A percentile compares a stretch with the other conserved stretches of the same genome.
Conservation (phyloP, 2,888 invertebrate species). For the Macrophya alboannulata region DNA sequence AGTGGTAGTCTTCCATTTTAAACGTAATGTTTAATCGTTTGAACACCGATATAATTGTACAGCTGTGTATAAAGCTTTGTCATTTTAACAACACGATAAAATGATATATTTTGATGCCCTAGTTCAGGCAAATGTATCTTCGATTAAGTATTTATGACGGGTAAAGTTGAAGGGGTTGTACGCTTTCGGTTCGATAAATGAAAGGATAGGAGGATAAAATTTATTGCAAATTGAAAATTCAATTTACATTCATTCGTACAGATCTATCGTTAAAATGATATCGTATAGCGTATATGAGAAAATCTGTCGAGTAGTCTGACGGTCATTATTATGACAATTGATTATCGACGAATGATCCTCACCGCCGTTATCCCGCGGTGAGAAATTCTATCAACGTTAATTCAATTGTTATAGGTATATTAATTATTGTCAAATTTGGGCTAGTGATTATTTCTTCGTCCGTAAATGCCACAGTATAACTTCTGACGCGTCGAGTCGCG, state of each 20-base stretch:
- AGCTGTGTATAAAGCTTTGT: not conserved
- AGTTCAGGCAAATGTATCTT: slow-evolving; percentile 25
- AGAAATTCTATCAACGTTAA: slow-evolving; percentile 14
- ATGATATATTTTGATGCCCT: slow-evolving; percentile 10
- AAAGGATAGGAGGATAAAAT: not conserved
- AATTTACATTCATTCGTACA: slow-evolving; percentile 11
- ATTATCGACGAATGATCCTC: slow-evolving; percentile 23
- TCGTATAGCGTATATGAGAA: not conserved
- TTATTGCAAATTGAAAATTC: slow-evolving; percentile 19
- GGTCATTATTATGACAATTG: slow-evolving; percentile 34
- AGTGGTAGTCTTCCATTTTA: slow-evolving; percentile 5
- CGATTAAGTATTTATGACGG: slow-evolving; percentile 4
- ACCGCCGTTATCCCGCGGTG: not conserved
- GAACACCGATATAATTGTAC: not conserved
- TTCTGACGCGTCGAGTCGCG: not conserved
- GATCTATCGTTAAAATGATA: not conserved
- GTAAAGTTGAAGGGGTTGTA: slow-evolving; percentile 16
- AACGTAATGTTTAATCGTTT: slow-evolving; percentile 15
- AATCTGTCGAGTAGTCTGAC: not conserved
- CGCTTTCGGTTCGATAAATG: slow-evolving; percentile 25
- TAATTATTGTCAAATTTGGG: not conserved
- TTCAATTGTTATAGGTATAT: not conserved
- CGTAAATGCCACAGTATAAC: slow-evolving; percentile 17
- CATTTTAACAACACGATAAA: slow-evolving; percentile 4
- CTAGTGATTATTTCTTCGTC: slow-evolving; percentile 8